Base-by-base conservation (phyloP, 2,888 invertebrate genomes). In the Ectropis crepuscularia region DNA sequence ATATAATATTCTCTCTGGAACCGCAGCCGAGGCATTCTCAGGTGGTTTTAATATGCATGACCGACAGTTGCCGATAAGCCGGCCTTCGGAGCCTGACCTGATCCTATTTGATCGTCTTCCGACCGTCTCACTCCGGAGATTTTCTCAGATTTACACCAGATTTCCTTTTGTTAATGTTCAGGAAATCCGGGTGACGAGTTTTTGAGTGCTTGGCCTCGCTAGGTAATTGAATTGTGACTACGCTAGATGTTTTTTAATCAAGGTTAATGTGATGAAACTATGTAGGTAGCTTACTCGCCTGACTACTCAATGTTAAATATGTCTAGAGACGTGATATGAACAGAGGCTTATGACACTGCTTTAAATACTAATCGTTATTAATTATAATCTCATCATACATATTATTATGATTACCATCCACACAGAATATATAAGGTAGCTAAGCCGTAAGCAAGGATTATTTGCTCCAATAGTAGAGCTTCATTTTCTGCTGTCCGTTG, bases 31-130 rank as follows among this genome's bases (percentile, higher is more conserved):
- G 76, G 71, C 50, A 69, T 67, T 78, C 72, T 79, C 77, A 81
- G 80, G 78, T 80, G 70, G 75, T 79, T 87, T 88, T 86, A 89
- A 87, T 89, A 88, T 89, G 87, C 88, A 88, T 84, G 85, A 76
- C 78, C 80, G 74, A 80, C 78, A 81, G 82, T 79, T 80, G 77
- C 77, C 85, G 86, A 84, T 87, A 88, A 89, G 85, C 83, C 79
- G 68, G 72, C 75, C 78, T 79, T 78, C 82, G 83, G 80, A 86
- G 83, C 81, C 81, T 79, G 81, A 75, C 81, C 82, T 86, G 86
- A 88, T 89, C 89, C 86, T 84, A 76, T 86, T 87, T 83, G 85
- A 86, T 82, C 83, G 78, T 77, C 82, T 79, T 76, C 73, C 64
- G 78, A 72, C 80, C 77, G 76, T 73, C 76, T 75, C 61, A 47